These are phyloP conservation scores for Plemyria rubiginata DNA, from an alignment of 2,888 invertebrate species.

Conservation along the genomic window DNA sequence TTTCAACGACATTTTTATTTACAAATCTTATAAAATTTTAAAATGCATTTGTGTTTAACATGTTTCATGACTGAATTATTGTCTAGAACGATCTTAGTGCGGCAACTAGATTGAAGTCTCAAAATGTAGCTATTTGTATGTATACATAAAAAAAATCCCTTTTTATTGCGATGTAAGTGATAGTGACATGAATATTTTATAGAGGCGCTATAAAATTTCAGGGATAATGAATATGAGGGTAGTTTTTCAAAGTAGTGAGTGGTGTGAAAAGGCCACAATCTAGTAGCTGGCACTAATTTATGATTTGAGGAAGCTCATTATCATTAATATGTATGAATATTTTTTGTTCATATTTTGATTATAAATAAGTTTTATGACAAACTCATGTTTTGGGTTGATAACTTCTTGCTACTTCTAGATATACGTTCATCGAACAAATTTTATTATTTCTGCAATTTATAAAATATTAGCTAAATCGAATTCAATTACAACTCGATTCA, in stretches of 20 bases:
- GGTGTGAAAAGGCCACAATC: neutral
- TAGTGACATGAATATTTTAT: no score
- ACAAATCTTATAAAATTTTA: slow-evolving; percentile 53
- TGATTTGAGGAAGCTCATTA: slow-evolving; percentile 12
- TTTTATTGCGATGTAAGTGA: no score
- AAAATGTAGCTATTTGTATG: no score
- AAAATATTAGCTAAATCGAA: neutral
- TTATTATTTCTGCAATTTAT: neutral
- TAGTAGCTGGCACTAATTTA: neutral
- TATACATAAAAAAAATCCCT: no score
- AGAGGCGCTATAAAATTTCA: no score
- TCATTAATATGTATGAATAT: slow-evolving; percentile 10
- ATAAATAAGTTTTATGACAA: slow-evolving; percentile 2
- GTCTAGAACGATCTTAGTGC: slow-evolving; percentile 31
- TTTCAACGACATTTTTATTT: slow-evolving; percentile 24
- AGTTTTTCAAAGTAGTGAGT: no score
- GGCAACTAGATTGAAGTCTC: slow-evolving; percentile 5
- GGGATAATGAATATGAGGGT: no score
- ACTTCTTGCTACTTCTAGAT: neutral
- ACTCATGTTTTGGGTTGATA: neutral
- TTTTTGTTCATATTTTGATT: slow-evolving; percentile 5
- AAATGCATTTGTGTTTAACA: slow-evolving; percentile 47
- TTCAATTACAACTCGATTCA: slow-evolving; percentile 2
- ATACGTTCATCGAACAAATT: slow-evolving; percentile 2
- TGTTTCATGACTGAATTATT: slow-evolving; percentile 41